Base-by-base conservation (phyloP, 92 coral and sea anemone species). In the Micromussa lordhowensis region DNA sequence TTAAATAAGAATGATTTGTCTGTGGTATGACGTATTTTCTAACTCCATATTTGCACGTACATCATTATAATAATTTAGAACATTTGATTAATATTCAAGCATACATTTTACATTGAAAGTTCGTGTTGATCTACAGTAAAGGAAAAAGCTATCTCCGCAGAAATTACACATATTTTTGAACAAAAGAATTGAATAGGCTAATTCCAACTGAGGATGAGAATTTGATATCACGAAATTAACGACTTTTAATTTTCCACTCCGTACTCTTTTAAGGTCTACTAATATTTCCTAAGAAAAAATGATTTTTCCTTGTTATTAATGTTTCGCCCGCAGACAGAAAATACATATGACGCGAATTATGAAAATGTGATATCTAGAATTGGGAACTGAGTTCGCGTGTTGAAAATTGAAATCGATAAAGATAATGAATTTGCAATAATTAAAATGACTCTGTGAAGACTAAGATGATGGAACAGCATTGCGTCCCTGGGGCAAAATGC, bases 1-100 rank as follows among this genome's bases (percentile, higher is more conserved):
- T 74, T 34, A 21, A 84, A 84, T 84, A 57, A 84, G 81, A 84
- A 84, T 72, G 31, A 40, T 36, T 73, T 28, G 72, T 72, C 26
- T 29, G 30, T 24, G 26, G 57, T 13, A 48, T 84, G 88, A 74
- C 88, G 88, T 54, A 71, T 22, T 57, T 73, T 72, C 4, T 44
- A n/a, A 54, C 7, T 1, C 34, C 79, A 1, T 32, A n/a, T 34
- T 84, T 74, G 88, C 72, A 84, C 88, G 72, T 74, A 58, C 26
- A 71, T 29, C 80, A 36, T 51, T 5, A 59, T 53, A 84, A 31
- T 54, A 72, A n/a, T 53, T n/a, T 54, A 32, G 26, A 54, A 72
- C 72, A n/a, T 82, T 17, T 17, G 44, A 4, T n/a, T n/a, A n/a
- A n/a, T n/a, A n/a, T 18, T 16, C 26, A 29, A 13, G 29, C 29